Evolutionary conservation across 2,888 invertebrate species (phyloP), one percentile per base, ranked within the genome.

Genomic region (Corbicula japonica): DNA sequence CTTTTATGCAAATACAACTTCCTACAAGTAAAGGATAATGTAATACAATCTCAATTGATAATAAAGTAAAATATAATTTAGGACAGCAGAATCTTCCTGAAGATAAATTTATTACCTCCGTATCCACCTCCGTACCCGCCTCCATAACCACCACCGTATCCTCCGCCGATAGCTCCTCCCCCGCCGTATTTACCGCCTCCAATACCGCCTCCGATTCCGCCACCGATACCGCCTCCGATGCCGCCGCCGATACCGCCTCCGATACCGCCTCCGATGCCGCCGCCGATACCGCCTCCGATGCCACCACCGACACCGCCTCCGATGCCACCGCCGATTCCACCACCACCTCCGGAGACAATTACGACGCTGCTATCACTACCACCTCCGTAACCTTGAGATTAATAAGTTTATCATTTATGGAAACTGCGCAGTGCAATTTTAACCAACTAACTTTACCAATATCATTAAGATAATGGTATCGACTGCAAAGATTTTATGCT

Each of bases 41-140:
- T n/a, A n/a, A n/a, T n/a, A n/a, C n/a, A n/a, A n/a, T n/a, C n/a
- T n/a, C n/a, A n/a, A n/a, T n/a, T n/a, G n/a, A n/a, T n/a, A n/a
- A n/a, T n/a, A n/a, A n/a, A n/a, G n/a, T n/a, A n/a, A n/a, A n/a
- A n/a, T n/a, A n/a, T n/a, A n/a, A n/a, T n/a, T n/a, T n/a, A n/a
- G n/a, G n/a, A n/a, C n/a, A n/a, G n/a, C n/a, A n/a, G n/a, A n/a
- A n/a, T n/a, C n/a, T n/a, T n/a, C n/a, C n/a, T n/a, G n/a, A n/a
- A n/a, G n/a, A n/a, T n/a, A n/a, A n/a, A n/a, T n/a, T n/a, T 38
- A 61, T 61, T 32, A 68, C 52, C 35, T 41, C 66, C 41, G 21
- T 44, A 26, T 21, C 76, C 30, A 56, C 62, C 32, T 30, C 76
- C 46, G 15, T 44, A 18, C 15, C 76, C 62, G 18, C 69, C 50